A percentile compares a stretch with the other conserved stretches of the same genome.
These are phyloP conservation scores for Alectoris magna DNA, from an alignment of 2,797 vertebrate genomes.

Conservation along the genomic window DNA sequence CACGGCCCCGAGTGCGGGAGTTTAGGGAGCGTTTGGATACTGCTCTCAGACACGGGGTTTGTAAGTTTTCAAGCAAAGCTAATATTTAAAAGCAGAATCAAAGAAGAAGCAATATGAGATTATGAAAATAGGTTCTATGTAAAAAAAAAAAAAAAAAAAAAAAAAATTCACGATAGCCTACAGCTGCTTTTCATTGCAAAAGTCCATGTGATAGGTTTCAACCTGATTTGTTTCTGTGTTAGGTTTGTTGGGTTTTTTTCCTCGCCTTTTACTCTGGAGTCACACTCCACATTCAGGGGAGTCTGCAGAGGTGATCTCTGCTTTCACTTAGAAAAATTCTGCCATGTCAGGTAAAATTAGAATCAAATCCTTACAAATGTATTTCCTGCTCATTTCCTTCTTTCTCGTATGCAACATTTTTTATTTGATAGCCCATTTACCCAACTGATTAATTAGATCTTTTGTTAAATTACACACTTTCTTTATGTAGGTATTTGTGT, in stretches of 20 bases:
- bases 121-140: neutral
- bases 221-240: neutral
- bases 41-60: too few species aligned
- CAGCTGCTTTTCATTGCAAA: neutral
- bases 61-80: neutral
- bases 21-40: too few species aligned
- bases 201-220: neutral
- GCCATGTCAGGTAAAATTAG: neutral
- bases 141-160: neutral
- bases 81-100: neutral
- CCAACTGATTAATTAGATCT: neutral
- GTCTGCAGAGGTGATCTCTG: neutral
- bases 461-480: neutral
- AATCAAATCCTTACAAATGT: neutral
- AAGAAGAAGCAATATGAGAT: neutral
- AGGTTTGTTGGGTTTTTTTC: neutral
- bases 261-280: neutral
- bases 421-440: neutral
- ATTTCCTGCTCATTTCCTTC: neutral
- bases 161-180: neutral
- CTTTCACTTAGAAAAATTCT: neutral
- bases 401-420: neutral
- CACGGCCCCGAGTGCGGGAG: too few species aligned
- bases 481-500: neutral
- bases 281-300: neutral